These are phyloP conservation scores for Acleris cristana DNA, from an alignment of 2,888 invertebrate genomes.

Conservation along the genomic window DNA sequence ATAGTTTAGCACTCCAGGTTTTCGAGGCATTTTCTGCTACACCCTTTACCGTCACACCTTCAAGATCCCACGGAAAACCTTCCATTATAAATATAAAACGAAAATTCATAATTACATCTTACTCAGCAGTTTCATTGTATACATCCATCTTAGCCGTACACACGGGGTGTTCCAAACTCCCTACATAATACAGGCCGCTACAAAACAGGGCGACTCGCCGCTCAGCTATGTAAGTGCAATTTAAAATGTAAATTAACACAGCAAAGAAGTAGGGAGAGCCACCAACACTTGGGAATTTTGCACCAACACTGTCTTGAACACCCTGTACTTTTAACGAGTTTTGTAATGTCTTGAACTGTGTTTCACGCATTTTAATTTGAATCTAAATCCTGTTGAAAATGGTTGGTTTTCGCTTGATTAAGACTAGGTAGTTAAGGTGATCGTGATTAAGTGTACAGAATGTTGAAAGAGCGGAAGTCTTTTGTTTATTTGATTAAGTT, in stretches of 20 bases:
- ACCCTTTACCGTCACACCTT: no score
- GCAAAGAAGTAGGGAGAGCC: slow-evolving; percentile 78
- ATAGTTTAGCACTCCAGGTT: no score
- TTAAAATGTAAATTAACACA: slow-evolving; percentile 85
- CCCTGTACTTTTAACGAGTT: slow-evolving; percentile 45
- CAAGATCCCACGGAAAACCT: no score
- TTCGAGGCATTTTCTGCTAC: no score
- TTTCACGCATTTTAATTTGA: slow-evolving; percentile 26
- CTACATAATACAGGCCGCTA: slow-evolving; percentile 61
- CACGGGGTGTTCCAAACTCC: slow-evolving; percentile 50
- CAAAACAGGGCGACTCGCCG: slow-evolving; percentile 77
- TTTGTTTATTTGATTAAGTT: slow-evolving; percentile 43
- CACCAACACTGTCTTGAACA: slow-evolving; percentile 73
- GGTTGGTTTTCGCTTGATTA: slow-evolving; percentile 11
- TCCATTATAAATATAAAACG: slow-evolving; percentile 11
- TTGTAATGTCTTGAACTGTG: slow-evolving; percentile 14
- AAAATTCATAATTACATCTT: slow-evolving; percentile 26
- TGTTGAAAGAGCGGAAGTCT: slow-evolving; percentile 45
- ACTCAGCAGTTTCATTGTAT: slow-evolving; percentile 34
- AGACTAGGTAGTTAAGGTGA: slow-evolving; percentile 12
- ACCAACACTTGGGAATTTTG: slow-evolving; percentile 62
- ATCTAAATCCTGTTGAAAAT: neutral
- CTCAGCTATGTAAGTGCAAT: slow-evolving; percentile 83
- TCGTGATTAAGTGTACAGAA: slow-evolving; percentile 17
- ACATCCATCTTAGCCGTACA: slow-evolving; percentile 45